Conservation (phyloP, 2,888 invertebrate genomes). For the Rhyacophila evoluta region DNA sequence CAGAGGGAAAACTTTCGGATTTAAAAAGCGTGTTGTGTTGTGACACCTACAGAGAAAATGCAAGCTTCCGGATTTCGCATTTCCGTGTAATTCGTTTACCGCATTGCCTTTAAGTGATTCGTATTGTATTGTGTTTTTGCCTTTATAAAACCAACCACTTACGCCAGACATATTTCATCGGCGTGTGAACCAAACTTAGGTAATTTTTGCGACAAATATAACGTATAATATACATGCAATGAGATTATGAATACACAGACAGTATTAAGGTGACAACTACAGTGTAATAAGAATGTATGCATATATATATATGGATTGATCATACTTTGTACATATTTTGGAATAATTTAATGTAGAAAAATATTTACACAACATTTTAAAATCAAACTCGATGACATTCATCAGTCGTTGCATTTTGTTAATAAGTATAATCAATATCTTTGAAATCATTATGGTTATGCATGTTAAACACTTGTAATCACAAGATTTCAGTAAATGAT, state of each 20-base stretch:
- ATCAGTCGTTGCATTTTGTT: no score
- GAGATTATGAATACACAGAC: neutral
- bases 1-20: neutral
- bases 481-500: no score
- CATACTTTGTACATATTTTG: no score
- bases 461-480: no score
- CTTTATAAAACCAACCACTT: neutral
- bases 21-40: neutral
- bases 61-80: constrained; percentile 9
- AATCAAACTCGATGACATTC: no score
- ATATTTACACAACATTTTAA: no score
- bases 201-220: neutral
- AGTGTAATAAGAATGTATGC: no score
- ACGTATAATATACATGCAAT: neutral
- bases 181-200: neutral
- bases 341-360: no score
- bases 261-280: no score
- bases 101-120: neutral
- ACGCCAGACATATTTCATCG: neutral
- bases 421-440: no score
- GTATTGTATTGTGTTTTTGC: neutral
- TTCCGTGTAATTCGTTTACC: neutral
- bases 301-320: no score
- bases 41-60: neutral
- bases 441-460: no score